Base-by-base conservation (phyloP, 1,140 invertebrate species). In the Lasaia peninsularis region DNA sequence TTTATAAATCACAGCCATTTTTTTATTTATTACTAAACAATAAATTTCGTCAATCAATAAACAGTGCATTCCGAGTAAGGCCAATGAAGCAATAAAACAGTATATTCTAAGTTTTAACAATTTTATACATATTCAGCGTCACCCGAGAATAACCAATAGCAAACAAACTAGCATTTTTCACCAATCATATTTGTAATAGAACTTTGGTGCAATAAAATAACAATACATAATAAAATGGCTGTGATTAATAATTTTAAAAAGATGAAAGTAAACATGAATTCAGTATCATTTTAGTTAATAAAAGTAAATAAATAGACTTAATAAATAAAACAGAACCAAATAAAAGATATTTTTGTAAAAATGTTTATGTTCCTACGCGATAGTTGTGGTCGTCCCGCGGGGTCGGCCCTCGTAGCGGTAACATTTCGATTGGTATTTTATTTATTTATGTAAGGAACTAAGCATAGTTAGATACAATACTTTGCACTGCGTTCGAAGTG, bases 271-370 rank as follows among this genome's bases (percentile, higher is more conserved):
- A 11, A 18, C 40, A 51, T 51, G n/a, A 21, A 12, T 28, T 31
- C 21, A 51, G 14, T 31, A 51, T 51, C 49, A 28, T 28, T 37
- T 51, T 14, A 28, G 49, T 31, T 60, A 58, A 63, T 63, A 67
- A 53, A 68, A 59, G 44, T 68, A 56, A 51, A 62, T 67, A 51
- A n/a, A 61, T 61, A 65, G 54, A 49, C 40, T 58, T 48, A 24
- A 21, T 48, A 48, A 54, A 68, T 67, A 61, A 71, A 72, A 75
- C 62, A 77, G 70, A 73, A 77, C 73, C 77, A 84, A 80, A 77
- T 73, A 70, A 64, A 68, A 65, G 68, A 80, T 83, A 81, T 84
- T 84, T 85, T 82, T 85, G 78, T 80, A 80, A 73, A 69, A 70
- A 69, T 62, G 68, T 77, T 78, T 84, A 74, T 76, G 80, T 83